Conservation (phyloP, 2,797 vertebrate genomes). For the Dendrocincla tyrannina region DNA sequence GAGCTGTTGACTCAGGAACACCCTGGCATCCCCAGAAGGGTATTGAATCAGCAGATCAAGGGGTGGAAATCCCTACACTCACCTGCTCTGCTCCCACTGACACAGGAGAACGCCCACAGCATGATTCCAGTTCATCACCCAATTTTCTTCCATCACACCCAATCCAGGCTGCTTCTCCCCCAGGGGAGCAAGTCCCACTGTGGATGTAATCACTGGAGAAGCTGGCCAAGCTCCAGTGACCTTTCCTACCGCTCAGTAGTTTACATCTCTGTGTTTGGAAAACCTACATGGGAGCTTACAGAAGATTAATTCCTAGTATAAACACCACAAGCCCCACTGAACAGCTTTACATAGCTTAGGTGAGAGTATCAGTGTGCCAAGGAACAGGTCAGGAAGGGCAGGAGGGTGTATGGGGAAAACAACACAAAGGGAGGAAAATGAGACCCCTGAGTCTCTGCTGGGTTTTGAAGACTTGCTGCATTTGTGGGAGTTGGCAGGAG, state of each 20-base stretch:
- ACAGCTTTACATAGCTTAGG: not conserved
- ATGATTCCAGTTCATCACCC: not conserved
- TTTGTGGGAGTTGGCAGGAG: not conserved
- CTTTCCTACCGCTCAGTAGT: not conserved
- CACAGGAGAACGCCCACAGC: fast-evolving
- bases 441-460: not conserved
- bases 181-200: not conserved
- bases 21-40: fast-evolving
- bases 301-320: not conserved
- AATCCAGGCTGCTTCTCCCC: not conserved
- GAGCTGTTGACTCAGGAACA: not conserved
- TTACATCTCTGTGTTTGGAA: not conserved
- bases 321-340: not conserved
- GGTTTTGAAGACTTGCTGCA: not conserved
- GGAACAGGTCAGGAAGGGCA: not conserved
- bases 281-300: not conserved
- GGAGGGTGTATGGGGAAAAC: not conserved
- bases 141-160: not conserved
- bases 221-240: not conserved
- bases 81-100: not conserved
- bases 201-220: not conserved
- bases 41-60: not conserved
- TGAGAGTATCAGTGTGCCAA: fast-evolving
- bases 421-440: not conserved
- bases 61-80: not conserved